These are phyloP conservation scores for Psittacula cyanocephala DNA, from an alignment of 2,113 vertebrate species.

Conservation along the genomic window DNA sequence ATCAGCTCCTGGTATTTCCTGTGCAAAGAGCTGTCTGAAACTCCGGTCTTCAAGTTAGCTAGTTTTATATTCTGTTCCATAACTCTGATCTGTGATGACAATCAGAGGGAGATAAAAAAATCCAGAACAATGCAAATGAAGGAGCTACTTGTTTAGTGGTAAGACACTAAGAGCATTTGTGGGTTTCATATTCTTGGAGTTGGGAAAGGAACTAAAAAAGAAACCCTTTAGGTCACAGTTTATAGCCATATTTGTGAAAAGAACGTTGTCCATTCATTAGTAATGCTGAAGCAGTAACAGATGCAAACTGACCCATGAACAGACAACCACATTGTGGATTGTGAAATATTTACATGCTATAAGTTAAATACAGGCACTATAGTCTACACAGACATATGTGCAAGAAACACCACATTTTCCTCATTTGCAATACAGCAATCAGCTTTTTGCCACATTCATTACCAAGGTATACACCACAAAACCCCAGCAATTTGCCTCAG, in stretches of 20 bases:
- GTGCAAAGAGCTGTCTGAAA: slow-evolving; percentile 78
- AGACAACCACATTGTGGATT: neutral
- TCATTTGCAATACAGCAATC: neutral
- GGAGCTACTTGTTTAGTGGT: neutral
- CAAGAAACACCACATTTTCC: neutral
- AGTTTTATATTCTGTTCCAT: slow-evolving; percentile 88
- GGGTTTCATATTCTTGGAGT: neutral
- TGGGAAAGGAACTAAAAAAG: neutral
- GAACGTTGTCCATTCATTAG: neutral
- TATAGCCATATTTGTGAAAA: neutral
- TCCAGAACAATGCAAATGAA: neutral
- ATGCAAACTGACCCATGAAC: neutral
- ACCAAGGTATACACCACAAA: neutral
- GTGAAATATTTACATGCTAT: neutral
- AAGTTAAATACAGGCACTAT: neutral
- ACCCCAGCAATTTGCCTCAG: neutral
- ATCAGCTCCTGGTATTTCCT: slow-evolving; percentile 82
- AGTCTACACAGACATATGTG: neutral
- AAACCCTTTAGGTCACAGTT: neutral
- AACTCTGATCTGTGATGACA: slow-evolving; percentile 75
- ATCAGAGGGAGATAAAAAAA: neutral
- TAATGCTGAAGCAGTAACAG: neutral
- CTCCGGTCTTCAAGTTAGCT: slow-evolving; percentile 75
- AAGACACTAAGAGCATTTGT: neutral
- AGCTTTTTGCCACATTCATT: neutral